A percentile compares a stretch with the other conserved stretches of the same genome.
Conservation (phyloP, 2,888 invertebrate genomes). For the Limenitis arthemis region DNA sequence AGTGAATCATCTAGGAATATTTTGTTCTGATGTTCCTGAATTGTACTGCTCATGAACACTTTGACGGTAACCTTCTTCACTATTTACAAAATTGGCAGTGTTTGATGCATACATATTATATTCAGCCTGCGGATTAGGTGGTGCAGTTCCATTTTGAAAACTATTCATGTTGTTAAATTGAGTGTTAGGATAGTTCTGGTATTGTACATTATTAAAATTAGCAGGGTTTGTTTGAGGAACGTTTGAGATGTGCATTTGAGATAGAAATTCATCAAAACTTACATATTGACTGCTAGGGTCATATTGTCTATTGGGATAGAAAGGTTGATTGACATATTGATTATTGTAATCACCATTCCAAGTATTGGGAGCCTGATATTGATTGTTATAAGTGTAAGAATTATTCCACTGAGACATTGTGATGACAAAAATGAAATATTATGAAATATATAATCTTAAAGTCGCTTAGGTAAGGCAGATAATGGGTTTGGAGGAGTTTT, state of each 20-base stretch:
- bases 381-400: slow-evolving; percentile 54
- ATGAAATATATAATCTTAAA: slow-evolving; percentile 21
- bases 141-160: slow-evolving; percentile 48
- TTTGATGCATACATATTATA: slow-evolving; percentile 37
- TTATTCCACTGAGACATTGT: slow-evolving; percentile 67
- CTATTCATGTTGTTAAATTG: slow-evolving; percentile 36
- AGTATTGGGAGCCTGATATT: slow-evolving; percentile 43
- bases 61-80: slow-evolving; percentile 35
- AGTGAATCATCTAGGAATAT: slow-evolving; percentile 31
- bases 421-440: slow-evolving; percentile 35
- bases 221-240: slow-evolving; percentile 32
- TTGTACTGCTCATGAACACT: slow-evolving; percentile 39
- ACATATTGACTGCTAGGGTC: slow-evolving; percentile 55
- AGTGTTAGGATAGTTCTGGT: slow-evolving; percentile 44
- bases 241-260: slow-evolving; percentile 51
- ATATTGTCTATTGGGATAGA: slow-evolving; percentile 42
- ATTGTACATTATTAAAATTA: slow-evolving; percentile 44
- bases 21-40: slow-evolving; percentile 30
- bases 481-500: no score
- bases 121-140: slow-evolving; percentile 40
- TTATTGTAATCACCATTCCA: slow-evolving; percentile 52
- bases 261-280: slow-evolving; percentile 57
- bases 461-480: slow-evolving; percentile 12
- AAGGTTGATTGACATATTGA: slow-evolving; percentile 49
- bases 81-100: slow-evolving; percentile 34